Percentiles rank a stretch among this genome's conserved stretches.
Conservation (phyloP, 2,113 vertebrate genomes). For the Corythoichthys intestinalis region DNA sequence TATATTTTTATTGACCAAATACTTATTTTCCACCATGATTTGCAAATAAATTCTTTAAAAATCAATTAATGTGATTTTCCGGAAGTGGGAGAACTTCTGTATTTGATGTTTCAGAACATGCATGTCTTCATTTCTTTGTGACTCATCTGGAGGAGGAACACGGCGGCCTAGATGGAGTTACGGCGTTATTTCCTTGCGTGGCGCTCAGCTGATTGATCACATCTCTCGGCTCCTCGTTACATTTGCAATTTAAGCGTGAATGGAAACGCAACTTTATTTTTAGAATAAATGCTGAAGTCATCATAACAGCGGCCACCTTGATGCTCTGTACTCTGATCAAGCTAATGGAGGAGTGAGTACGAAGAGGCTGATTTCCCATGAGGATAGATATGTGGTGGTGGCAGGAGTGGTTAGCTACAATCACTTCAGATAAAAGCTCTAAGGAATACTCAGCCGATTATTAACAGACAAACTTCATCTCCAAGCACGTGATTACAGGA, state of each 20-base stretch:
- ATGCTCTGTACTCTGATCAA: background rate
- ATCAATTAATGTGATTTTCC: too few relatives aligned
- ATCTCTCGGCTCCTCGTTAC: constrained; percentile 25
- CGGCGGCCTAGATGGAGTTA: constrained; percentile 38
- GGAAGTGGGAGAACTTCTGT: too few relatives aligned
- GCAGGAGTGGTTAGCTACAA: constrained; percentile 5
- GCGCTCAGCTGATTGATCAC: constrained; percentile 27
- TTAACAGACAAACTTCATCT: constrained; percentile 26
- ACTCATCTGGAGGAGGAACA: background rate
- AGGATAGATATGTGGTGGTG: background rate
- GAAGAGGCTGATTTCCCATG: constrained; percentile 5
- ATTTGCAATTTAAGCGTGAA: constrained; percentile 11
- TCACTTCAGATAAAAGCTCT: background rate
- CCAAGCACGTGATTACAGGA: constrained; percentile 25
- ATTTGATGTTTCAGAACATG: background rate
- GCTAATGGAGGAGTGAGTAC: background rate
- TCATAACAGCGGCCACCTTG: background rate
- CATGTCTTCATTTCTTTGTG: background rate
- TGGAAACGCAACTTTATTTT: background rate
- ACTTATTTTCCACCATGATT: too few relatives aligned
- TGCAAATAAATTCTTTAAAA: too few relatives aligned
- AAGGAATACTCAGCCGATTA: constrained; percentile 61
- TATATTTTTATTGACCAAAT: too few relatives aligned
- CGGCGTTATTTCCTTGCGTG: constrained; percentile 24
- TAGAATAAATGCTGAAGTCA: background rate